phyloP scores from a whole-genome alignment of 1,140 invertebrate species.

The Anoplophora glabripennis region DNA sequence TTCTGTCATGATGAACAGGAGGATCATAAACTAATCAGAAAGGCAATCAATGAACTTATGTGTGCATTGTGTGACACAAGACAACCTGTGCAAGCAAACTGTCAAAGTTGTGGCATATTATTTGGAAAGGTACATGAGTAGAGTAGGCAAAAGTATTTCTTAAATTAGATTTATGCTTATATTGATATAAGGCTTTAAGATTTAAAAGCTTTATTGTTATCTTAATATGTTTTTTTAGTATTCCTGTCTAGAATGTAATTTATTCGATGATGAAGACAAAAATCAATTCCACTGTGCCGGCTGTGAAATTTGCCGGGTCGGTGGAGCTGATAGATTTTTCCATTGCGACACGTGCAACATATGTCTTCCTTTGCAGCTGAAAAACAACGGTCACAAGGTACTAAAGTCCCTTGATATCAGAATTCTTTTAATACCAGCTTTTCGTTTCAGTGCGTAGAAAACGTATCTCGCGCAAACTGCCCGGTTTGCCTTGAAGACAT shows the following conservation, averaged over 20 bases:
- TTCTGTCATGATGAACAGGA: conserved; percentile 88
- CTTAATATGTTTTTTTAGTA: conserved; percentile 59
- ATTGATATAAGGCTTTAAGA: conserved; percentile 2
- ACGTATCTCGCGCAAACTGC: conserved; percentile 80
- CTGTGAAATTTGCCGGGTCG: conserved; percentile 85
- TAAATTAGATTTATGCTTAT: conserved; percentile 1
- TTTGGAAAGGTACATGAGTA: conserved; percentile 67
- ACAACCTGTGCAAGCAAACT: conserved; percentile 75
- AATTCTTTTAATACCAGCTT: background rate
- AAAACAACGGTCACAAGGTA: conserved; percentile 74
- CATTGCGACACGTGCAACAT: conserved; percentile 85
- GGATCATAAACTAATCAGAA: conserved; percentile 75
- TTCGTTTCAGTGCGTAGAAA: conserved; percentile 75
- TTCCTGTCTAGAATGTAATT: conserved; percentile 79
- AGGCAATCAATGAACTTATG: conserved; percentile 75
- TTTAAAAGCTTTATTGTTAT: conserved; percentile 1
- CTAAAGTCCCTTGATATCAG: conserved; percentile 28
- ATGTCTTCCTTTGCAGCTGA: conserved; percentile 75
- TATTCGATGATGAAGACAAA: conserved; percentile 88
- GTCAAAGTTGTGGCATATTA: conserved; percentile 68
- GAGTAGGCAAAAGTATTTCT: background rate
- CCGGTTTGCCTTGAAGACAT: conserved; percentile 86
- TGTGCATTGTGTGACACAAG: conserved; percentile 77
- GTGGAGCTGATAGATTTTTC: conserved; percentile 80
- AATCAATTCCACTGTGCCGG: conserved; percentile 85